These are phyloP conservation scores for Ceraclea dissimilis DNA, from an alignment of 2,888 invertebrate genomes.

Conservation along the genomic window DNA sequence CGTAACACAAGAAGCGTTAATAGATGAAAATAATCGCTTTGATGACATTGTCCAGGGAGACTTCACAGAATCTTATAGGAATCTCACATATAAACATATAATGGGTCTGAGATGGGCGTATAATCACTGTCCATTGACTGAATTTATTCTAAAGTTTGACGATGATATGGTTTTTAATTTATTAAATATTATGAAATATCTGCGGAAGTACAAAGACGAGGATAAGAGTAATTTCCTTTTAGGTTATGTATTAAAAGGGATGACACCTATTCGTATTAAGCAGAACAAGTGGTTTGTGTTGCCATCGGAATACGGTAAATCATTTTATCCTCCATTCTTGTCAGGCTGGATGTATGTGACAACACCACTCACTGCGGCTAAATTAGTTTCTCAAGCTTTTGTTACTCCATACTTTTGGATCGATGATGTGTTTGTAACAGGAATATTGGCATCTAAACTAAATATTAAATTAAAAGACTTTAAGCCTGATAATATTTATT, in stretches of 20 bases:
- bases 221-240: conserved; percentile 43
- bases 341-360: conserved; percentile 83
- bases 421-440: conserved; percentile 82
- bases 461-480: conserved; percentile 52
- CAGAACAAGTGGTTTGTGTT: conserved; percentile 78
- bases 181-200: conserved; percentile 44
- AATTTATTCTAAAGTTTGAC: conserved; percentile 68
- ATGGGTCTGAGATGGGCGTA: conserved; percentile 64
- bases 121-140: conserved; percentile 45
- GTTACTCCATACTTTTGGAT: conserved; percentile 79
- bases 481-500: conserved; percentile 49
- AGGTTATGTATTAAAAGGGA: conserved; percentile 60
- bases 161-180: conserved; percentile 73
- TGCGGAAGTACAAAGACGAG: conserved; percentile 35
- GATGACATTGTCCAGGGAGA: conserved; percentile 67
- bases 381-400: conserved; percentile 48
- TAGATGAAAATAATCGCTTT: conserved; percentile 55
- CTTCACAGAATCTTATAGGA: conserved; percentile 60
- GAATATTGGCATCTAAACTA: conserved; percentile 57
- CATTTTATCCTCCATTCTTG: conserved; percentile 64
- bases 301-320: conserved; percentile 51
- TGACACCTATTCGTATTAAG: conserved; percentile 56
- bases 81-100: conserved; percentile 63
- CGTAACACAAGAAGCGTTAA: conserved; percentile 49
- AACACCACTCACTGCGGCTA: conserved; percentile 53